Conservation (phyloP, 2,113 vertebrate genomes). For the Macaca nemestrina region DNA sequence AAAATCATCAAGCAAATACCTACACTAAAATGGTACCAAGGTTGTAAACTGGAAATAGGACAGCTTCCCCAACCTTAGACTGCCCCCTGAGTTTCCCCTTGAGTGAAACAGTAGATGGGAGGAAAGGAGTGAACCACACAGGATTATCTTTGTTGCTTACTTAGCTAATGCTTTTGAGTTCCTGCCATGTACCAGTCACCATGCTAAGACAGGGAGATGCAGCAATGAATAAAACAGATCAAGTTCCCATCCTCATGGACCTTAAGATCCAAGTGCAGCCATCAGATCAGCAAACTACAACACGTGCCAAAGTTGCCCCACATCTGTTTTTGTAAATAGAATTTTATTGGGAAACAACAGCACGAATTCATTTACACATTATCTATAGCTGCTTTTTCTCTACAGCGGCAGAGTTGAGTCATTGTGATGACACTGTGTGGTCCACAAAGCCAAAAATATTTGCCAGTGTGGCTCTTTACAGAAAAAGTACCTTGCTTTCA, state of each 20-base stretch:
- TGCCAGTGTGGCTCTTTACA: neutral
- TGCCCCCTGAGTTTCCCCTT: neutral
- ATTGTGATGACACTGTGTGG: neutral
- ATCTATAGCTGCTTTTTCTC: too few relatives aligned
- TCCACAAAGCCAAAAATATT: neutral
- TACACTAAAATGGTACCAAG: too few relatives aligned
- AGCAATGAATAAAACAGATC: neutral
- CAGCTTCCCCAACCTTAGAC: neutral
- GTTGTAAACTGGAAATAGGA: neutral
- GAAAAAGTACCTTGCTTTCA: neutral
- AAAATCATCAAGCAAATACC: neutral
- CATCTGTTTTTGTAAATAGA: neutral
- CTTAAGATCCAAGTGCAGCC: neutral
- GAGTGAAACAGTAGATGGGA: neutral
- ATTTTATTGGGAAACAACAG: neutral
- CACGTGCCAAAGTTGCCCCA: too few relatives aligned
- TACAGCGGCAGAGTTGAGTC: neutral
- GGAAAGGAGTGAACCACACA: neutral
- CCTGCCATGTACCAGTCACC: too few relatives aligned
- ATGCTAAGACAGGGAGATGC: neutral
- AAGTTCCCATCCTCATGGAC: neutral
- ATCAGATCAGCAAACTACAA: neutral
- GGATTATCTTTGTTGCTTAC: neutral
- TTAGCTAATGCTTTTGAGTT: neutral
- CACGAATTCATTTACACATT: neutral